Evolutionary conservation across 2,888 invertebrate species (phyloP).

Genomic region (Brachypalpus laphriformis): DNA sequence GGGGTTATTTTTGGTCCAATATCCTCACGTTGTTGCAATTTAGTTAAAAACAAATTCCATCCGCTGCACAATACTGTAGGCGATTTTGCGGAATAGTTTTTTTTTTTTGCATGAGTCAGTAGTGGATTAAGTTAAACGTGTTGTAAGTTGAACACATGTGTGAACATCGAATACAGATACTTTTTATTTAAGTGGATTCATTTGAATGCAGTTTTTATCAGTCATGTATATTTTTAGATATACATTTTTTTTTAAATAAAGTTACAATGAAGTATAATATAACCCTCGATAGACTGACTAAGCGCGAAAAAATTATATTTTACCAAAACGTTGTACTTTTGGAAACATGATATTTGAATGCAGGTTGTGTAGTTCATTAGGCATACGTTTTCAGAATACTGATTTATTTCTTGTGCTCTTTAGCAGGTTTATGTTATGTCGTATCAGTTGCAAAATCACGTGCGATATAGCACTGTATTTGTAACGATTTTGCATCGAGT

Average conservation of each 20-base stretch:
- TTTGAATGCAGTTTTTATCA: not conserved
- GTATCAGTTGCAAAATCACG: too few relatives aligned
- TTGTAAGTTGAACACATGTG: not conserved
- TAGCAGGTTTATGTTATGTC: too few relatives aligned
- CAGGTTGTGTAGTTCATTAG: not conserved
- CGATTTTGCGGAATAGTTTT: not conserved
- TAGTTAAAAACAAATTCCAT: not conserved
- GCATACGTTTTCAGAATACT: not conserved
- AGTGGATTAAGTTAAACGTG: conserved; percentile 29
- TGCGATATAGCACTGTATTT: too few relatives aligned
- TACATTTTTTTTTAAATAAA: too few relatives aligned
- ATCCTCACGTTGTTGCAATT: conserved; percentile 1
- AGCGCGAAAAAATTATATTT: too few relatives aligned
- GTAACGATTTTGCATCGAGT: too few relatives aligned
- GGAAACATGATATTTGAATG: not conserved
- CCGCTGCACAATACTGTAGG: not conserved
- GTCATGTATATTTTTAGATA: not conserved
- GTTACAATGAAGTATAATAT: too few relatives aligned
- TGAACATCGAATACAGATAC: not conserved
- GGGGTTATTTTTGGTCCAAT: conserved; percentile 22
- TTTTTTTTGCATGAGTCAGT: not conserved
- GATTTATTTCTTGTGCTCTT: not conserved
- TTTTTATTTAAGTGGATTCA: conserved; percentile 14
- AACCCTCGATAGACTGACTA: not conserved
- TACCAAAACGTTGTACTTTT: not conserved